Conservation (phyloP, 1,140 invertebrate species). For the Neuroterus valhalla region DNA sequence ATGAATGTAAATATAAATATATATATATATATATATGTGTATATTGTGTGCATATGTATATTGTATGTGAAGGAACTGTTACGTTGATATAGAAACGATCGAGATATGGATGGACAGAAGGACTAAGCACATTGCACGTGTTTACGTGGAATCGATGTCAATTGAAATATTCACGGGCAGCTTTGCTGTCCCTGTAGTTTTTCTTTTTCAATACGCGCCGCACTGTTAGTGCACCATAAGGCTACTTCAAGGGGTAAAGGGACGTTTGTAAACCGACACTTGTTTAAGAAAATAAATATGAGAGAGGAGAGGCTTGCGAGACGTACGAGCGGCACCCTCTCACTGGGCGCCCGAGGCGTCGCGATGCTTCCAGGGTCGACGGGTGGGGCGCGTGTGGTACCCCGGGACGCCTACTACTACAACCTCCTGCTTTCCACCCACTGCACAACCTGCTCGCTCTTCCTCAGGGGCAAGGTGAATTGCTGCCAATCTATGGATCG, state of each 20-base stretch:
- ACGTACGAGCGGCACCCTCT: slow-evolving; percentile 50
- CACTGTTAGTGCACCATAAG: neutral
- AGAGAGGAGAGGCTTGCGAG: slow-evolving; percentile 29
- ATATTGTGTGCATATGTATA: neutral
- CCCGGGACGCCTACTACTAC: neutral
- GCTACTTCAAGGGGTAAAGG: neutral
- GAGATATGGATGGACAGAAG: neutral
- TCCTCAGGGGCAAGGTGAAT: too few species aligned
- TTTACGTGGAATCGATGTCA: slow-evolving; percentile 59
- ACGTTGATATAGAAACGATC: neutral
- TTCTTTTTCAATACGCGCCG: slow-evolving; percentile 15
- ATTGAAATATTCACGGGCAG: slow-evolving; percentile 57
- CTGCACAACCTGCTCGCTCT: neutral
- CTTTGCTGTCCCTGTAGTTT: slow-evolving; percentile 34
- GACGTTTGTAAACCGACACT: neutral
- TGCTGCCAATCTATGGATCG: too few species aligned
- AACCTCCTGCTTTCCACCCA: too few species aligned
- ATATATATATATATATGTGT: neutral
- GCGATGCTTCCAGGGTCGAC: slow-evolving; percentile 33
- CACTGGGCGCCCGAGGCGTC: slow-evolving; percentile 42
- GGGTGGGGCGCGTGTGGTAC: slow-evolving; percentile 31
- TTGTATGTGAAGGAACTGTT: neutral
- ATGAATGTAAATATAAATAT: neutral
- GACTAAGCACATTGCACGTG: slow-evolving; percentile 50
- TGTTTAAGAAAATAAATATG: neutral